Conservation (phyloP, 2,888 invertebrate species). For the Thereva unica region DNA sequence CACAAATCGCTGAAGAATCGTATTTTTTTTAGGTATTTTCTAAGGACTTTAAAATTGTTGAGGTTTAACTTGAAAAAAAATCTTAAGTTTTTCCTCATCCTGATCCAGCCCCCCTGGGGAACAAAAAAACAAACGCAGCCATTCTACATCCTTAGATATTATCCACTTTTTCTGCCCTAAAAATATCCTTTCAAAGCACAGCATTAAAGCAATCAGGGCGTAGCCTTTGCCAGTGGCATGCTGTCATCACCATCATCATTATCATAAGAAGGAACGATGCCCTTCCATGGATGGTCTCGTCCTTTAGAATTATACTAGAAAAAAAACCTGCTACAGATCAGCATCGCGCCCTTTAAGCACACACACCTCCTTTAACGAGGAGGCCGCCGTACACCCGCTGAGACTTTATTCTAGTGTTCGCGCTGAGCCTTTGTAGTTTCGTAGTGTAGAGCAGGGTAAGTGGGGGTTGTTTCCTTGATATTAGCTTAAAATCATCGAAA, state of each 20-base stretch:
- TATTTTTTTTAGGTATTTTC: too few relatives aligned
- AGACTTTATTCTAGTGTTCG: too few relatives aligned
- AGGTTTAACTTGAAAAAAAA: too few relatives aligned
- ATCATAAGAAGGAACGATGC: conserved; percentile 24
- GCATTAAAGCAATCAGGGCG: conserved; percentile 20
- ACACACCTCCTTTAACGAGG: not conserved
- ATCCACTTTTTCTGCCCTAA: conserved; percentile 4
- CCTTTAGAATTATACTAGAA: conserved; percentile 15
- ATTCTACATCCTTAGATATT: conserved; percentile 9
- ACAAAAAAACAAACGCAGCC: too few relatives aligned
- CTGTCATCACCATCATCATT: conserved; percentile 23
- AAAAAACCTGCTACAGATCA: not conserved
- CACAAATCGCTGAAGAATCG: too few relatives aligned
- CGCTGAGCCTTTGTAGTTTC: too few relatives aligned
- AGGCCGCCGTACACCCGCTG: not conserved
- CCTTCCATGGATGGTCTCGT: conserved; percentile 12
- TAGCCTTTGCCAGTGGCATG: conserved; percentile 25
- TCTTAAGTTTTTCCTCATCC: too few relatives aligned
- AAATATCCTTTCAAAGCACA: conserved; percentile 29
- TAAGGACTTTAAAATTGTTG: too few relatives aligned
- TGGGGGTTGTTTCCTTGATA: too few relatives aligned
- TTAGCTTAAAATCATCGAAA: too few relatives aligned
- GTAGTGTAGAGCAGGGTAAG: too few relatives aligned
- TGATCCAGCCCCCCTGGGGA: too few relatives aligned
- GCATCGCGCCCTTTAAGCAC: not conserved